Percentiles rank a stretch among this genome's conserved stretches.
Conservation (phyloP, 2,113 vertebrate species). For the Catharus minimus region DNA sequence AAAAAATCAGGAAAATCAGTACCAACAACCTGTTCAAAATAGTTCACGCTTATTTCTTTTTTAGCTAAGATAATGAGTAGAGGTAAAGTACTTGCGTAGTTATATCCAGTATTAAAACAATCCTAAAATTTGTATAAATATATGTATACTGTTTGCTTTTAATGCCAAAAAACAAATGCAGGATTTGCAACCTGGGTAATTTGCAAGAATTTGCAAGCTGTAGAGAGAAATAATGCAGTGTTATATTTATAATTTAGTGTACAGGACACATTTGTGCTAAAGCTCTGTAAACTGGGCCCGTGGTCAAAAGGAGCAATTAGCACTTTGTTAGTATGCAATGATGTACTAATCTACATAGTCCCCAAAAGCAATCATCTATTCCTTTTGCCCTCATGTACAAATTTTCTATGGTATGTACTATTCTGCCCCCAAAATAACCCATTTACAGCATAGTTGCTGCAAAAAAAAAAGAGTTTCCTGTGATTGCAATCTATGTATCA, state of each 20-base stretch:
- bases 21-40: not conserved
- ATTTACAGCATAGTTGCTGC: not conserved
- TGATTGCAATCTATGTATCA: constrained; percentile 27
- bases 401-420: constrained; percentile 41
- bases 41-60: not conserved
- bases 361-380: constrained; percentile 78
- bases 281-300: constrained; percentile 77
- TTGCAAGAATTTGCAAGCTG: constrained; percentile 79
- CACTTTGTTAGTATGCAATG: constrained; percentile 82
- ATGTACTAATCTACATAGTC: constrained; percentile 79
- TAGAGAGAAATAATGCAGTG: constrained; percentile 79
- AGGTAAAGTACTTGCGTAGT: not conserved
- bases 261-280: constrained; percentile 75
- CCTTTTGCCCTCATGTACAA: constrained; percentile 63
- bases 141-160: constrained; percentile 4
- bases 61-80: not conserved
- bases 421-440: constrained; percentile 55
- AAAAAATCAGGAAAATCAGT: not conserved
- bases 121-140: constrained; percentile 1
- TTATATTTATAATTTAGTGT: constrained; percentile 77
- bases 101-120: not conserved
- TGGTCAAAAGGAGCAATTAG: constrained; percentile 86
- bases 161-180: constrained; percentile 33
- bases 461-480: constrained; percentile 48
- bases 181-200: constrained; percentile 62